Evolutionary conservation across 2,888 invertebrate species (phyloP), one percentile per base, ranked within the genome.

Genomic region (Lochmaea capreae): DNA sequence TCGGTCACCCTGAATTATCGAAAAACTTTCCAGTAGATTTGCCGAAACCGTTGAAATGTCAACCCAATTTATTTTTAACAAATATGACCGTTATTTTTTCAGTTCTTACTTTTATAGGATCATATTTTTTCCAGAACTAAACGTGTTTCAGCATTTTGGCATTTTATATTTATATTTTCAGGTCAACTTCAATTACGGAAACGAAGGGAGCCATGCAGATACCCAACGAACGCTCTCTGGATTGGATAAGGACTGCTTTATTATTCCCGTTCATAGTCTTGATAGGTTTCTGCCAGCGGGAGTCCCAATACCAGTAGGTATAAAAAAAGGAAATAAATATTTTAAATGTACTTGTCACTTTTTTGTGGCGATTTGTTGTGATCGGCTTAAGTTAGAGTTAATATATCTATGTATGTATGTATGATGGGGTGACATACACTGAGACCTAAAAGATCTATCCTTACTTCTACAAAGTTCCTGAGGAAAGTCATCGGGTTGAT

Each of bases 241-340:
- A 65, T 89, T 96, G 83, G 95, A 96, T 88, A 91, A 94, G 83
- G 97, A 97, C 89, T 97, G 96, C 88, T 97, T 97, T 88, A 96
- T 97, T 86, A 96, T 97, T 87, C 97, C 97, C 9, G 94, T 96
- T 66, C 95, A 96, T 82, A 95, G 95, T 85, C 90, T 96, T 82
- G 94, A 94, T 86, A 90, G 96, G 81, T 97, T 97, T 88, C 90
- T 97, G 83, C 97, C 96, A 77, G 95, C 95, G 79, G 96, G 96
- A 83, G 95, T 96, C 77, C 95, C 95, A 87, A 95, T 96, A 83
- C 87, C 88, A 83, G 87, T 87, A 86, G 83, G 86, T 85, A 83
- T 80, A 82, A 77, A 57, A 73, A 52, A 46, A 18, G 16, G 9
- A 12, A 16, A 57, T 57, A 33, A 6, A 8, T 33, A 1, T 61